Base-by-base conservation (phyloP, 2,113 vertebrate species). In the Spea bombifrons region DNA sequence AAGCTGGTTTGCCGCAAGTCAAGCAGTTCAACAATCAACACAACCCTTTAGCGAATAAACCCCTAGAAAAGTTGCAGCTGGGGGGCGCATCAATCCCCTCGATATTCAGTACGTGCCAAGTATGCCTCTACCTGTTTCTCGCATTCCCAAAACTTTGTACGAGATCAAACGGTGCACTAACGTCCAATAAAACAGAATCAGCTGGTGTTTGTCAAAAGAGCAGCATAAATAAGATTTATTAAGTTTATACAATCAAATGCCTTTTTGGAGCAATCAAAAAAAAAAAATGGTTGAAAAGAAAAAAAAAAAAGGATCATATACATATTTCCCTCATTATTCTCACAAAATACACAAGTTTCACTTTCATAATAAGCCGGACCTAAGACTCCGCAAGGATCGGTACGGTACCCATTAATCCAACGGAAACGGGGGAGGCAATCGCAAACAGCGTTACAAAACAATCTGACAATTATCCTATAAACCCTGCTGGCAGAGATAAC, bases 151-250 rank as follows among this genome's bases (percentile, higher is more conserved):
- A 30, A n/a, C 59, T n/a, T n/a, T n/a, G 59, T 8, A 13, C 5
- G 59, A 53, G 52, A n/a, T 10, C 2, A 13, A 61, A 2, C 10
- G 1, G 7, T 53, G 50, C 50, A 53, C 59, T 44, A 66, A 5
- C 8, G 8, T 52, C 15, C 16, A n/a, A 70, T 30, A 55, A 71
- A 30, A 13, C n/a, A 65, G 3, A 59, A n/a, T 5, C 53, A 55
- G 64, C 46, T 71, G 4, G 4, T 5, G 52, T 3, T 44, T 80
- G 46, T 79, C 30, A 80, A 80, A 80, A 80, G 52, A 80, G 78
- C 78, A 80, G 78, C 78, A 80, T 80, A 80, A 80, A 80, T 80
- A 80, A 55, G 45, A 68, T 79, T 80, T 80, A 74, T 80, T 80
- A 30, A 5, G 49, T 68, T 73, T 73, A n/a, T 74, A 80, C 78